Base-by-base conservation (phyloP, 2,888 invertebrate species). In the Alsophila aescularia region DNA sequence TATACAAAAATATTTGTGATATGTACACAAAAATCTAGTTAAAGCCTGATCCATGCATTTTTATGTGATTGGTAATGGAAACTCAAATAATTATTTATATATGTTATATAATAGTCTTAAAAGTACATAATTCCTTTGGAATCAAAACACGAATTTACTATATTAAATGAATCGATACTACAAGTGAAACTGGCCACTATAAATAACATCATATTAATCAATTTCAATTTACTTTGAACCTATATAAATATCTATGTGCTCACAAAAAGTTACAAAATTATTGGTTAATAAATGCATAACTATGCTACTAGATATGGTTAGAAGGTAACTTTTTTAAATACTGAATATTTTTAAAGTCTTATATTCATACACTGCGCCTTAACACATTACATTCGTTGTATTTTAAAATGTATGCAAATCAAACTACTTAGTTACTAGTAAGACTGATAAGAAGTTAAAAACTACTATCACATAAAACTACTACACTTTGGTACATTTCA, bases 31-130 rank as follows among this genome's bases (percentile, higher is more conserved):
- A 75, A 72, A 66, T 60, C 64, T 75, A 80, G 80, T 86, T 87
- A 87, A 87, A 87, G 87, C 87, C 84, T 70, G 77, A 77, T 83
- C 87, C 87, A 80, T 73, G 86, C 86, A 82, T 62, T 75, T 77
- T 73, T 18, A 32, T 41, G 34, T 47, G 47, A 50, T 12, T 35
- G 18, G 21, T 34, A n/a, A 12, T 43, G 0, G 16, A 18, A 8
- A 12, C n/a, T 35, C 7, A 21, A 35, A 27, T 16, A 10, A 36
- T 24, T 35, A 18, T 27, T n/a, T 14, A 10, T 21, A 12, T 21
- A 21, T 21, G n/a, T 12, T 13, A 34, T 39, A 21, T 18, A 18
- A 9, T 37, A 21, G 7, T 21, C 9, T 16, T 16, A 36, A 24
- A 3, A 29, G 7, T 31, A 7, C 5, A 41, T 18, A 16, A 42